phyloP scores from a whole-genome alignment of 2,797 vertebrate genomes.

The Acanthiza pusilla region DNA sequence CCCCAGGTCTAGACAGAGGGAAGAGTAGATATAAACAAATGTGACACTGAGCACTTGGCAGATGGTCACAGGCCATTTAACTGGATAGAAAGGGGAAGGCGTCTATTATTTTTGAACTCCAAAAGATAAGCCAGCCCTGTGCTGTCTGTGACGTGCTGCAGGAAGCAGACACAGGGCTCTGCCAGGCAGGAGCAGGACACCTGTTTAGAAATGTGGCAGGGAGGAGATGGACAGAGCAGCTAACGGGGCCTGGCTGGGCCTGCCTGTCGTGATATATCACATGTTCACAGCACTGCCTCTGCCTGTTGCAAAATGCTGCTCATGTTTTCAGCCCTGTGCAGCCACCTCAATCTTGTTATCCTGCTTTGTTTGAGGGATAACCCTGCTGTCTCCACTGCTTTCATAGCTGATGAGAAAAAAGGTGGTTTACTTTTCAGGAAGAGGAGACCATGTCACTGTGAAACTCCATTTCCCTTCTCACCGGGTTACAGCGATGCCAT shows the following conservation, averaged over 20 bases:
- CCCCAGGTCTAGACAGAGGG: neutral
- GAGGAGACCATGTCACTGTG: neutral
- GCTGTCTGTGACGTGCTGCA: neutral
- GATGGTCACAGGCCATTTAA: constrained; percentile 12
- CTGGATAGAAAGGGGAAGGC: constrained; percentile 5
- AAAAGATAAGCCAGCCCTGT: neutral
- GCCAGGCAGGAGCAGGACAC: neutral
- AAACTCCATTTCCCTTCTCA: neutral
- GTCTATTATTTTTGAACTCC: neutral
- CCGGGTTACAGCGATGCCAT: neutral
- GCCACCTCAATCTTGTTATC: accelerated
- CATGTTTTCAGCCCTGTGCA: neutral
- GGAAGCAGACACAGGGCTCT: neutral
- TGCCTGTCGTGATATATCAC: accelerated
- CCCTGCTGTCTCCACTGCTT: neutral
- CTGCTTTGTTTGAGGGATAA: neutral
- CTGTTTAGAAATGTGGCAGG: neutral
- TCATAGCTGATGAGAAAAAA: neutral
- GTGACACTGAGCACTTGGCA: constrained; percentile 3
- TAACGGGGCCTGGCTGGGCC: accelerated
- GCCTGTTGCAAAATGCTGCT: neutral
- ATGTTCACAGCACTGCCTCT: neutral
- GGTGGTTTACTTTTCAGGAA: neutral
- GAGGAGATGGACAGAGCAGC: neutral
- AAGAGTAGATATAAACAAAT: neutral